phyloP scores from a whole-genome alignment of 2,113 vertebrate genomes.

The Pampusana beccarii region DNA sequence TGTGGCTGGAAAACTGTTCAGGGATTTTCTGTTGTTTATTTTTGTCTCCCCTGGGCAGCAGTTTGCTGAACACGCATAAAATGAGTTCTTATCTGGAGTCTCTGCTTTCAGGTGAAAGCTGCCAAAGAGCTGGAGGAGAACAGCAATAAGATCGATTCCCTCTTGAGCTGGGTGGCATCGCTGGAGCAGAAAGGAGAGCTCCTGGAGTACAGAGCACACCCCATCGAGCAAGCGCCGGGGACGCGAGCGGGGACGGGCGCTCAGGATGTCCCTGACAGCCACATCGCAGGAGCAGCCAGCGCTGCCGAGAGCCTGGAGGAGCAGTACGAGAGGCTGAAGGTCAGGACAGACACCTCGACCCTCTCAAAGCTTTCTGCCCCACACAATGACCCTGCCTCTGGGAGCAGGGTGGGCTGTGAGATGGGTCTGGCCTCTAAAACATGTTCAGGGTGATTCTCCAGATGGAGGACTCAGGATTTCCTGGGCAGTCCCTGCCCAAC shows the following conservation, averaged over 20 bases:
- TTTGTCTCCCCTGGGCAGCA: not conserved
- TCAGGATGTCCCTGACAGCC: slow-evolving; percentile 28
- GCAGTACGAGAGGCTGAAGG: slow-evolving; percentile 86
- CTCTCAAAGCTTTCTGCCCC: not conserved
- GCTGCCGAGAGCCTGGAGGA: slow-evolving; percentile 72
- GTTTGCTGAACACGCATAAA: not conserved
- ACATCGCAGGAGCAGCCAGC: not conserved
- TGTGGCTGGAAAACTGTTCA: not conserved
- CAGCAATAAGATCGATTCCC: slow-evolving; percentile 83
- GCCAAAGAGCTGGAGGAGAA: slow-evolving; percentile 90
- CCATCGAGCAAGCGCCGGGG: not conserved
- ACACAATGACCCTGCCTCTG: rapidly evolving
- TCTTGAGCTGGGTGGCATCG: slow-evolving; percentile 78
- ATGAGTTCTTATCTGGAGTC: not conserved
- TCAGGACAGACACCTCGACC: not conserved
- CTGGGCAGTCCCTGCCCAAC: not conserved
- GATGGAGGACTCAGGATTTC: not conserved
- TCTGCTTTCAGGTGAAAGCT: slow-evolving; percentile 84
- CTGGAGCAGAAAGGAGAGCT: slow-evolving; percentile 44
- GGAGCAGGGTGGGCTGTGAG: not conserved
- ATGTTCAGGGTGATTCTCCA: rapidly evolving
- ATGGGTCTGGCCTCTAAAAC: not conserved
- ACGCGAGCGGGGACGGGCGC: not conserved
- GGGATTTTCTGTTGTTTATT: not conserved
- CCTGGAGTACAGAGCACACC: not conserved